phyloP scores from a whole-genome alignment of 2,797 vertebrate genomes.

The Menidia menidia region DNA sequence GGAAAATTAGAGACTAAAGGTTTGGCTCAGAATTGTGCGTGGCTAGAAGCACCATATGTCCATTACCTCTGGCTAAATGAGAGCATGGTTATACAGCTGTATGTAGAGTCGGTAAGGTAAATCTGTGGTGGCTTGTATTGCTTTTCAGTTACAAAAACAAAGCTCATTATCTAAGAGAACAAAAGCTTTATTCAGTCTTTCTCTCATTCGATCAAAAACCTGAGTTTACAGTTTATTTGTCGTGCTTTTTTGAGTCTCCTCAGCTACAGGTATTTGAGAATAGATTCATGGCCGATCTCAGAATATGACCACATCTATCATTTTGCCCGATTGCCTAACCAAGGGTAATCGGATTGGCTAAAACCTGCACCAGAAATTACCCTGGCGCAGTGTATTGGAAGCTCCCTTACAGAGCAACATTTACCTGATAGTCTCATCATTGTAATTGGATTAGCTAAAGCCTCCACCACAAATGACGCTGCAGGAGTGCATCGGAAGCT shows the following conservation, averaged over 20 bases:
- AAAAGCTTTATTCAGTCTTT: neutral
- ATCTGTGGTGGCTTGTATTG: constrained; percentile 2
- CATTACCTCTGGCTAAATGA: neutral
- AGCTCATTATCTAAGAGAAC: neutral
- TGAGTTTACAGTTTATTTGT: neutral
- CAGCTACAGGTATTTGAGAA: neutral
- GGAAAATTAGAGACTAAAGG: neutral
- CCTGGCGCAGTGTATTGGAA: neutral
- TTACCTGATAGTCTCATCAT: constrained; percentile 57
- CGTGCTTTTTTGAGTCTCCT: neutral
- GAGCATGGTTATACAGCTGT: neutral
- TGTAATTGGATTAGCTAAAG: constrained; percentile 74
- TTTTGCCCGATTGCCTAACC: constrained; percentile 20
- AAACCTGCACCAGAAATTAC: neutral
- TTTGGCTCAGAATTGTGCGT: neutral
- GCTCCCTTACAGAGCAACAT: constrained; percentile 1
- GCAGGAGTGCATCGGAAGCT: constrained; percentile 32
- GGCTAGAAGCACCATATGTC: neutral
- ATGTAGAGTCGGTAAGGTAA: too few species aligned
- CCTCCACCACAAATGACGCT: constrained; percentile 36
- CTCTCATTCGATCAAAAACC: neutral
- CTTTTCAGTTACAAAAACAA: constrained; percentile 23
- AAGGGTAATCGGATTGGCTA: neutral
- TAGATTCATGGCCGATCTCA: constrained; percentile 16
- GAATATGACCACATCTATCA: constrained; percentile 14